Evolutionary conservation across 1,140 invertebrate genomes (phyloP).

Genomic region (Himalopsyche phryganea): DNA sequence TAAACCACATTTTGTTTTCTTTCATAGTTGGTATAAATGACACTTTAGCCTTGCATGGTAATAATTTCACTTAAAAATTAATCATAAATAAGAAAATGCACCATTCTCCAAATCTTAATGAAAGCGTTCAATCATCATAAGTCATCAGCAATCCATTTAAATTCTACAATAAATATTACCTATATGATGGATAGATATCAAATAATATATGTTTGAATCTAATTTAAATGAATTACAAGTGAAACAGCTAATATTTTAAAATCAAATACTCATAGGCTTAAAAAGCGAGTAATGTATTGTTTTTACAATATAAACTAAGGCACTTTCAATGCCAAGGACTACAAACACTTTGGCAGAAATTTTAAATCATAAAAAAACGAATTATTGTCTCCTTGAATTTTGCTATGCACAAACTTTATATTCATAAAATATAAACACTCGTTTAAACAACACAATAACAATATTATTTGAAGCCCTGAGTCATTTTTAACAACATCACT

Average conservation of each 20-base stretch:
- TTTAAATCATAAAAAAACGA: constrained; percentile 17
- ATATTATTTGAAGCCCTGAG: too few relatives aligned
- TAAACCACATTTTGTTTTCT: constrained; percentile 10
- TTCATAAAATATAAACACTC: too few relatives aligned
- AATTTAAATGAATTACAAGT: too few relatives aligned
- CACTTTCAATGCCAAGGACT: constrained; percentile 26
- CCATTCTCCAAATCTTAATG: not conserved
- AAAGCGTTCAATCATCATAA: constrained; percentile 4
- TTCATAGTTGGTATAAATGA: constrained; percentile 1
- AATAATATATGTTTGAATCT: too few relatives aligned
- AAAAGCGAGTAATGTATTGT: too few relatives aligned
- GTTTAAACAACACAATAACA: too few relatives aligned
- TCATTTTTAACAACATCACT: too few relatives aligned
- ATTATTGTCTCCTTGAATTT: too few relatives aligned
- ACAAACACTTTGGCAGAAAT: constrained; percentile 32
- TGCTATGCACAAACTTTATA: too few relatives aligned
- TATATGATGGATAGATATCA: too few relatives aligned
- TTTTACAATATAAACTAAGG: constrained; percentile 20
- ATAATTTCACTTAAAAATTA: constrained; percentile 18
- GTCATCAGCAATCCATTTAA: not conserved
- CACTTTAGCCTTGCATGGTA: constrained; percentile 18
- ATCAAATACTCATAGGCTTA: too few relatives aligned
- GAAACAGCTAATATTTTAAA: too few relatives aligned
- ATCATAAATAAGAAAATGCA: constrained; percentile 24
- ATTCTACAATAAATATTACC: constrained; percentile 1